Conservation (phyloP, 2,113 vertebrate species). For the Ginglymostoma cirratum region DNA sequence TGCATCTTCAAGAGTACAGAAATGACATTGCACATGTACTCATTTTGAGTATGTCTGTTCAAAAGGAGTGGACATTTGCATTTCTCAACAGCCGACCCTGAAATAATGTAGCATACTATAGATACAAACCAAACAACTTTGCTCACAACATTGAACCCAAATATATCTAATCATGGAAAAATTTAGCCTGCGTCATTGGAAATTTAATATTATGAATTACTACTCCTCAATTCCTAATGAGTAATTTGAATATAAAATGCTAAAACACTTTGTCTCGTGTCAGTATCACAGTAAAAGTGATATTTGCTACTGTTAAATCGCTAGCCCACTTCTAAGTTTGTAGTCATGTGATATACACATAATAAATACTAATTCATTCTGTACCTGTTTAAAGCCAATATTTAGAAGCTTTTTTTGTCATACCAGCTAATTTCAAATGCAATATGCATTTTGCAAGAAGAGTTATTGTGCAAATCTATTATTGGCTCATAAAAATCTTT, state of each 20-base stretch:
- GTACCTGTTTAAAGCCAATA: background rate
- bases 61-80: constrained; percentile 8
- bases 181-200: background rate
- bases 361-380: background rate
- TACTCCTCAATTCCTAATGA: background rate
- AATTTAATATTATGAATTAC: background rate
- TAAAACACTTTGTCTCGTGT: background rate
- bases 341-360: background rate
- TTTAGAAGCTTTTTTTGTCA: constrained; percentile 13
- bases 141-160: background rate
- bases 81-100: background rate
- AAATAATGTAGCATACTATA: background rate
- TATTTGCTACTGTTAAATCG: background rate
- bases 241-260: background rate
- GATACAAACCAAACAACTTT: background rate
- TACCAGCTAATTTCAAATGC: background rate
- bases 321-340: background rate
- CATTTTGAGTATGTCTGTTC: background rate
- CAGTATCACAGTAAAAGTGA: background rate
- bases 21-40: background rate
- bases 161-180: background rate
- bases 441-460: background rate
- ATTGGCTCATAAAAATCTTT: background rate
- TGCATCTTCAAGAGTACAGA: background rate
- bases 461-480: background rate